phyloP scores from a whole-genome alignment of 35 echinoderm and acorn worm genomes.

The Lytechinus variegatus region DNA sequence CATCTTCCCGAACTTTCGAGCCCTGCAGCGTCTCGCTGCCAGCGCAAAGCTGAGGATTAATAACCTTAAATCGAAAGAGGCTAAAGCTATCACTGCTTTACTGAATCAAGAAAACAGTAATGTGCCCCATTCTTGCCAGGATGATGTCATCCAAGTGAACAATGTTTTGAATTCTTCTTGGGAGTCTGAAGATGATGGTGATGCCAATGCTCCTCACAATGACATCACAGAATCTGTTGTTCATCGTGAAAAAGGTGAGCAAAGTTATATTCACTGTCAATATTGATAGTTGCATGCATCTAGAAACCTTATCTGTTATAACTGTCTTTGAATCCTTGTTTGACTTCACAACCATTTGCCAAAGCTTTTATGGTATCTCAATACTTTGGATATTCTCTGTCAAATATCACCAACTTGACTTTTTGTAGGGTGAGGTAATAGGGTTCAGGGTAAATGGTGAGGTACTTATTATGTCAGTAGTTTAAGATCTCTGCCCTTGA shows the following conservation, averaged over 20 bases:
- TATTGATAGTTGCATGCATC: too few relatives aligned
- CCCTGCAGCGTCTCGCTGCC: constrained; percentile 66
- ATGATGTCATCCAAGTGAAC: neutral
- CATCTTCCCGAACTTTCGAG: constrained; percentile 79
- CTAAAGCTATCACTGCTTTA: constrained; percentile 36
- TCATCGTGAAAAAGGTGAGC: neutral
- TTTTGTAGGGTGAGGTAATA: too few relatives aligned
- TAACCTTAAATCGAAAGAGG: constrained; percentile 25
- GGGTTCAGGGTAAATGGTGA: too few relatives aligned
- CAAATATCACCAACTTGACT: too few relatives aligned
- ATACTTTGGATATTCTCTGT: too few relatives aligned
- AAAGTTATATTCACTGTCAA: neutral
- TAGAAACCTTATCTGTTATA: too few relatives aligned
- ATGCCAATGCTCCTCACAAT: neutral
- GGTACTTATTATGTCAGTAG: too few relatives aligned
- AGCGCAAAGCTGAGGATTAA: constrained; percentile 72
- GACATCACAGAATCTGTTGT: neutral
- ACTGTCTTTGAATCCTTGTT: too few relatives aligned
- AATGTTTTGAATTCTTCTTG: neutral
- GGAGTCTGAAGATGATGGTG: neutral
- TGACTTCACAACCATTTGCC: too few relatives aligned
- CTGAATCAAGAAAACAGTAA: neutral
- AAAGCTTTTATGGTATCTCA: too few relatives aligned
- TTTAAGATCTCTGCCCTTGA: too few relatives aligned
- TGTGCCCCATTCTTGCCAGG: constrained; percentile 23